Base-by-base conservation (phyloP, 1,140 invertebrate genomes). In the Cydia pomonella region DNA sequence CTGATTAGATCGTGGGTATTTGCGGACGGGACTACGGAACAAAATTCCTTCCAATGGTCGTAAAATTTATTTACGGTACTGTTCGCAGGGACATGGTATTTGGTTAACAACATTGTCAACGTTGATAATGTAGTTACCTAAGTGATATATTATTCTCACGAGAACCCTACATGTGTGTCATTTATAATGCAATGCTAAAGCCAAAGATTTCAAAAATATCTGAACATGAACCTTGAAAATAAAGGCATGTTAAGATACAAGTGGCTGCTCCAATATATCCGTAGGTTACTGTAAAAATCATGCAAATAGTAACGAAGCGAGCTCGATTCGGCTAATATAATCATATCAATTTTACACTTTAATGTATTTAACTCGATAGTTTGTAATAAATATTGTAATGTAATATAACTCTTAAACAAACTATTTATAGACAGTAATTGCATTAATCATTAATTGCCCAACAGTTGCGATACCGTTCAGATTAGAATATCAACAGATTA, bases 1-100 rank as follows among this genome's bases (percentile, higher is more conserved):
- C 73, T 80, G 82, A 82, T 84, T 84, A 83, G 79, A 80, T 80
- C 76, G 75, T 79, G 77, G 77, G 78, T 84, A 88, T 88, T 85
- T 80, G 82, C 84, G 74, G 82, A 84, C 78, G 84, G 83, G 81
- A 69, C 64, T 69, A 69, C 64, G 64, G 27, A 69, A 69, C 64
- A 69, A 69, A 53, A 73, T 47, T 73, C 21, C 44, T 25, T 50
- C 5, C 21, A 73, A 73, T 25, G 38, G 23, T 50, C 23, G 50
- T 73, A 47, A 27, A 73, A 53, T 50, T 73, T 50, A 41, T 69
- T 41, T 69, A 69, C 33, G 13, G 64, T 69, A 69, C 64, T 69
- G 64, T 33, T 33, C 27, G 64, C 21, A 33, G 27, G 25, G 29
- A 69, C 64, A 10, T 69, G 27, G n/a, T 38, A 33, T 33, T 33